phyloP scores from a whole-genome alignment of 2,888 invertebrate species.

The Abrostola tripartita region DNA sequence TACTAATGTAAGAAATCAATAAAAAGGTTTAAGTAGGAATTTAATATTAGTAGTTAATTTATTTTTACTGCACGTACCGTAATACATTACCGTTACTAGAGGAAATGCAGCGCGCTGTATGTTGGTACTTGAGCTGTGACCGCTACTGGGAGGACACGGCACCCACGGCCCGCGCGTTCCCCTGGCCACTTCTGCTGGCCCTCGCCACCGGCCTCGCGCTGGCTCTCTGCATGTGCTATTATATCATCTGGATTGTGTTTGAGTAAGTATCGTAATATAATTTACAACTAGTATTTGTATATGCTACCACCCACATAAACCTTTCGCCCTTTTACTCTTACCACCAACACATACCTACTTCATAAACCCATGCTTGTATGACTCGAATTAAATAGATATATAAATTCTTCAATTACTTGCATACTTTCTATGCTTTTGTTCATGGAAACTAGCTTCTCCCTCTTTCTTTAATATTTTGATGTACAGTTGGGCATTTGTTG shows the following conservation, averaged over 20 bases:
- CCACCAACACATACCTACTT: no score
- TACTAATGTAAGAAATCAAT: background rate
- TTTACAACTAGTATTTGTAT: no score
- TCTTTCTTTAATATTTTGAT: no score
- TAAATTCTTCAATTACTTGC: no score
- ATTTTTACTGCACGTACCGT: background rate
- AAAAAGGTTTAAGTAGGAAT: background rate
- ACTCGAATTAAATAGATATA: no score
- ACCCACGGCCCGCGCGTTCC: conserved; percentile 92
- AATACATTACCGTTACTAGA: conserved; percentile 83
- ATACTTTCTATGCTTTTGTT: no score
- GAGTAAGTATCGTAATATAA: conserved; percentile 90
- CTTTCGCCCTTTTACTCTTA: no score
- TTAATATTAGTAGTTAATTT: no score
- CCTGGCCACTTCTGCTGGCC: conserved; percentile 93
- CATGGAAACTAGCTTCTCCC: no score
- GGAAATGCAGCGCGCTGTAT: conserved; percentile 95
- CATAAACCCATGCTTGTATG: no score
- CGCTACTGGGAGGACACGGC: conserved; percentile 96
- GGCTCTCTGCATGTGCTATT: conserved; percentile 96
- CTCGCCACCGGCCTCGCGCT: conserved; percentile 94
- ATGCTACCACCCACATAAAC: no score
- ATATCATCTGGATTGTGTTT: conserved; percentile 97
- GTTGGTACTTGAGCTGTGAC: conserved; percentile 97
- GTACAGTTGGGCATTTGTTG: no score